A percentile compares a stretch with the other conserved stretches of the same genome.
Conservation (phyloP, 2,797 vertebrate species). For the Sylvia borin region DNA sequence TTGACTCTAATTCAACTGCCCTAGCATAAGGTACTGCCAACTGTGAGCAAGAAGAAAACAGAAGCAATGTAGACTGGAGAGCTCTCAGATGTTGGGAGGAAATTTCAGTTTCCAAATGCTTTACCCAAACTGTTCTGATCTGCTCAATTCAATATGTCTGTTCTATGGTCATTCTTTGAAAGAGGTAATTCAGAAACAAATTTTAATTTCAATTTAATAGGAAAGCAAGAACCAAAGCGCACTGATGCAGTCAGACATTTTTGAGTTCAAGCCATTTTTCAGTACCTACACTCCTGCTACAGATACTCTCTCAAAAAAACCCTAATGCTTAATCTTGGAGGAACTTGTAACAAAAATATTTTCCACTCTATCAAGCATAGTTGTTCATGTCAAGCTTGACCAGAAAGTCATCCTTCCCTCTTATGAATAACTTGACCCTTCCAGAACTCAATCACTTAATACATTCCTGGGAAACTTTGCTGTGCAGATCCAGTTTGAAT, state of each 20-base stretch:
- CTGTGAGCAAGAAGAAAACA: neutral
- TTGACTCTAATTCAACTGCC: slow-evolving; percentile 44
- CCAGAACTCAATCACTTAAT: neutral
- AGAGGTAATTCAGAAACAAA: neutral
- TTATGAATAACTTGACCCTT: neutral
- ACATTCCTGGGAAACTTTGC: neutral
- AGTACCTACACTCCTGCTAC: neutral
- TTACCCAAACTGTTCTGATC: neutral
- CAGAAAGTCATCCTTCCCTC: neutral
- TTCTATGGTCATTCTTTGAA: neutral
- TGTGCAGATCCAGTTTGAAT: neutral
- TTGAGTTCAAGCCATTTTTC: neutral
- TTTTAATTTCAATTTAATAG: neutral
- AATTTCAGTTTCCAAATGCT: neutral
- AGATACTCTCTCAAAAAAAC: neutral
- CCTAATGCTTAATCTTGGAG: neutral
- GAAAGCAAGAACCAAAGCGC: neutral
- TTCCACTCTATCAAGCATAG: neutral
- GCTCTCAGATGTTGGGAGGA: neutral
- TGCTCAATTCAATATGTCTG: neutral
- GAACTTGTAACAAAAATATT: neutral
- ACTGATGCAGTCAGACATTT: neutral
- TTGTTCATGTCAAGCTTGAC: neutral
- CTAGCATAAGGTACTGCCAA: slow-evolving; percentile 26
- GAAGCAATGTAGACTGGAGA: neutral